phyloP scores from a whole-genome alignment of 2,113 vertebrate species.

The Trachemys scripta region DNA sequence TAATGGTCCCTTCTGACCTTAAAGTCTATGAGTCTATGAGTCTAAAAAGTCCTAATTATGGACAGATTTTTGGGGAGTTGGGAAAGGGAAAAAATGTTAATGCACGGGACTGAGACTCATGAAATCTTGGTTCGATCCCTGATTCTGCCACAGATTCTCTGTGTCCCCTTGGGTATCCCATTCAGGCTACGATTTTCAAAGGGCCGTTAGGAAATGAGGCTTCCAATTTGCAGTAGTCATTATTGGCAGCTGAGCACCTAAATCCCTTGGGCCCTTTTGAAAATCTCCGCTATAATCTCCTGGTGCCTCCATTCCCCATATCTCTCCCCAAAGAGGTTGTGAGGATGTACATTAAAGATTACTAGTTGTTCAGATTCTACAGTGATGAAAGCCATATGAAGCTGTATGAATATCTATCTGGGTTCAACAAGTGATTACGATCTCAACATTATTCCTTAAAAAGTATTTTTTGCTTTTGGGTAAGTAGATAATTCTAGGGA shows the following conservation, averaged over 20 bases:
- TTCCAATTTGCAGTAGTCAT: too few species aligned
- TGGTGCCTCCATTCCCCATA: constrained; percentile 10
- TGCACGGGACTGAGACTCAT: neutral
- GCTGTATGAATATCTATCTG: neutral
- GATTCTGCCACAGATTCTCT: neutral
- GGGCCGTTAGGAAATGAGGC: neutral
- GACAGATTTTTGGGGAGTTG: neutral
- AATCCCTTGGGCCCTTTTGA: constrained; percentile 57
- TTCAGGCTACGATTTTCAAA: neutral
- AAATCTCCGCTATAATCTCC: constrained; percentile 61
- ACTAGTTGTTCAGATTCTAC: neutral
- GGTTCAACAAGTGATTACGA: constrained; percentile 23
- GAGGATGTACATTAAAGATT: neutral
- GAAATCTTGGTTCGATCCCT: neutral
- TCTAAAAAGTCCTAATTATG: neutral
- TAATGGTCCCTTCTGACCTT: too few species aligned
- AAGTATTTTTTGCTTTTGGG: constrained; percentile 53
- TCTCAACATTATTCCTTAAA: neutral
- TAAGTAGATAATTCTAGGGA: constrained; percentile 64
- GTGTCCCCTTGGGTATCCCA: neutral
- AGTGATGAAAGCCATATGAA: neutral
- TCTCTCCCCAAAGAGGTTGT: neutral
- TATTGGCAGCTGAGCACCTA: neutral
- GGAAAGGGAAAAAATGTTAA: neutral
- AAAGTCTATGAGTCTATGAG: too few species aligned